A percentile compares a stretch with the other conserved stretches of the same genome.
phyloP scores from a whole-genome alignment of 2,113 vertebrate species.

The Poeciliopsis occidentalis region DNA sequence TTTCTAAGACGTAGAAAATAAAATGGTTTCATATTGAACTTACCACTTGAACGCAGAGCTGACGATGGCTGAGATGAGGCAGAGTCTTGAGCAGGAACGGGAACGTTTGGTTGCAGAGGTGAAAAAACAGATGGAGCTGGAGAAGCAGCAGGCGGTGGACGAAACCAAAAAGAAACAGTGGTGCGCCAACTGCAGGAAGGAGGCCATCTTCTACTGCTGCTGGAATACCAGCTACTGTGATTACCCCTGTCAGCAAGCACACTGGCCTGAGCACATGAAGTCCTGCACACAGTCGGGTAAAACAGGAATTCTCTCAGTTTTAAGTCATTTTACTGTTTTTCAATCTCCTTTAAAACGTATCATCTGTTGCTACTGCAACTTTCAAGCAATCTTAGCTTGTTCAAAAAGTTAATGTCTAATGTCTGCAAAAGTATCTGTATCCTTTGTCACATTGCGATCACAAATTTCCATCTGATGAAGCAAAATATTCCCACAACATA shows the following conservation, averaged over 20 bases:
- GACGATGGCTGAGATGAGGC: constrained; percentile 98
- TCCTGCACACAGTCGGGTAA: constrained; percentile 98
- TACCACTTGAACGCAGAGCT: constrained; percentile 79
- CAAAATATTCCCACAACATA: neutral
- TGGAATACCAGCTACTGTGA: constrained; percentile 99
- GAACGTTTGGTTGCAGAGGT: constrained; percentile 93
- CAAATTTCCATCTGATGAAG: neutral
- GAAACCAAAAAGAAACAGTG: constrained; percentile 99
- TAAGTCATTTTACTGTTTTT: neutral
- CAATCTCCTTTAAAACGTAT: neutral
- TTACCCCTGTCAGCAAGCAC: constrained; percentile 97
- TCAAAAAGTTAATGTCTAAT: neutral
- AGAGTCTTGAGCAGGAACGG: constrained; percentile 94
- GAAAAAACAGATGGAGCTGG: constrained; percentile 93
- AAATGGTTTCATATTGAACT: neutral
- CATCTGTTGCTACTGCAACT: neutral
- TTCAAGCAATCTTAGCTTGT: neutral
- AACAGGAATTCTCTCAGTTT: neutral
- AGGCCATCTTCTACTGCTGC: constrained; percentile 98
- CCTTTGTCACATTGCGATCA: neutral
- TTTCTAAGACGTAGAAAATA: neutral
- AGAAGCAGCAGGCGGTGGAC: constrained; percentile 94
- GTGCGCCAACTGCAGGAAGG: constrained; percentile 97
- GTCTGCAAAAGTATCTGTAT: neutral
- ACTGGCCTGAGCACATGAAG: constrained; percentile 99